Evolutionary conservation across 2,113 vertebrate genomes (phyloP).

Genomic region (Cephalophus harveyi): DNA sequence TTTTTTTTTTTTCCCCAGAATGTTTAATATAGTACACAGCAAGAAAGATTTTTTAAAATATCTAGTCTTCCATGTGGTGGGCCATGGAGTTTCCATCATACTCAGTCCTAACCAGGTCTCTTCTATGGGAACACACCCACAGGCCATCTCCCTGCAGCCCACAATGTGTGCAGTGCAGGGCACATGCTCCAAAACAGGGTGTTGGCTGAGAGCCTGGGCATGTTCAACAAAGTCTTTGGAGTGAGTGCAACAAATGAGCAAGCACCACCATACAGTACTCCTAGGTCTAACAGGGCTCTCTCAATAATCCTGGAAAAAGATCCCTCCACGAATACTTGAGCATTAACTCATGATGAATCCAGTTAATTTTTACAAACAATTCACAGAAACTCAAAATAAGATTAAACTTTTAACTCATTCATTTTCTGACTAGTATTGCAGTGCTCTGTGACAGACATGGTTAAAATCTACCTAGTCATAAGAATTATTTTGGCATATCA

Average conservation of each 20-base stretch:
- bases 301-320: neutral
- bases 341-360: neutral
- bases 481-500: neutral
- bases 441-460: neutral
- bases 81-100: neutral
- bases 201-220: too few relatives aligned
- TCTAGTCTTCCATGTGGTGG: neutral
- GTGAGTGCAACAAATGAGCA: neutral
- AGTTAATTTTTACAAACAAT: neutral
- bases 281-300: neutral
- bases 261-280: neutral
- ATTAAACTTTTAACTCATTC: neutral
- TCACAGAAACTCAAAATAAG: neutral
- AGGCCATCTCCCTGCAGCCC: neutral
- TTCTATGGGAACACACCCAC: accelerated
- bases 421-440: neutral
- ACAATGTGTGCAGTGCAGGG: accelerated
- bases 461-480: neutral
- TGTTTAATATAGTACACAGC: neutral
- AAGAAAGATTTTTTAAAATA: neutral
- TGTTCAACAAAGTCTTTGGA: too few relatives aligned
- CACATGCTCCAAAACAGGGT: neutral
- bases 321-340: neutral
- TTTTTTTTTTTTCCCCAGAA: neutral
- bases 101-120: neutral